Evolutionary conservation across 2,797 vertebrate species (phyloP).

Genomic region (Pygocentrus nattereri): DNA sequence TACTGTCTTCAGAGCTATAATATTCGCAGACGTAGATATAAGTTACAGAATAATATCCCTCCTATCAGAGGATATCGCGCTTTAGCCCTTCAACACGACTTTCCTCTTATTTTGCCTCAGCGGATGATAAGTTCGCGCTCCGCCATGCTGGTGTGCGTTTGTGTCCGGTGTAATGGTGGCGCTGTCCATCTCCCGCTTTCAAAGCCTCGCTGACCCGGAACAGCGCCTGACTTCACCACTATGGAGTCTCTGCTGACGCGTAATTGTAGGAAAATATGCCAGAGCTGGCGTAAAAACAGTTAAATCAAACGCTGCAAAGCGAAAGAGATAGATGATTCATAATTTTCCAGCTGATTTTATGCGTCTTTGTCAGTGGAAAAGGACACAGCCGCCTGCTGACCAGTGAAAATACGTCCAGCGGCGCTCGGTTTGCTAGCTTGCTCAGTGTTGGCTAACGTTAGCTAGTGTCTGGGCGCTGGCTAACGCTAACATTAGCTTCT

Average conservation of each 20-base stretch:
- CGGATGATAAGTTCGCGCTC: background rate
- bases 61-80: too few relatives aligned
- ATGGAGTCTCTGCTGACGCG: constrained; percentile 32
- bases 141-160: background rate
- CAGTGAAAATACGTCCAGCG: background rate
- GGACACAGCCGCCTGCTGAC: background rate
- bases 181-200: background rate
- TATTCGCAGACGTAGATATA: too few relatives aligned
- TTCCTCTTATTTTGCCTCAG: too few relatives aligned
- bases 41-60: too few relatives aligned
- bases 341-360: background rate
- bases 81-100: too few relatives aligned
- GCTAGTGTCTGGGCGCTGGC: background rate
- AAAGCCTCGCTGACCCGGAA: constrained; percentile 35
- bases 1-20: too few relatives aligned
- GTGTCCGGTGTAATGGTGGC: constrained; percentile 2
- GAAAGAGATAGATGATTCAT: background rate
- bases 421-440: background rate
- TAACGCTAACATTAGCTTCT: background rate
- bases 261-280: background rate
- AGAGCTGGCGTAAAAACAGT: constrained; percentile 10
- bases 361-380: background rate
- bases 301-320: background rate
- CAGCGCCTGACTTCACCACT: background rate
- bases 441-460: background rate